These are phyloP conservation scores for Struthio camelus DNA, from an alignment of 2,113 vertebrate species.

Conservation along the genomic window DNA sequence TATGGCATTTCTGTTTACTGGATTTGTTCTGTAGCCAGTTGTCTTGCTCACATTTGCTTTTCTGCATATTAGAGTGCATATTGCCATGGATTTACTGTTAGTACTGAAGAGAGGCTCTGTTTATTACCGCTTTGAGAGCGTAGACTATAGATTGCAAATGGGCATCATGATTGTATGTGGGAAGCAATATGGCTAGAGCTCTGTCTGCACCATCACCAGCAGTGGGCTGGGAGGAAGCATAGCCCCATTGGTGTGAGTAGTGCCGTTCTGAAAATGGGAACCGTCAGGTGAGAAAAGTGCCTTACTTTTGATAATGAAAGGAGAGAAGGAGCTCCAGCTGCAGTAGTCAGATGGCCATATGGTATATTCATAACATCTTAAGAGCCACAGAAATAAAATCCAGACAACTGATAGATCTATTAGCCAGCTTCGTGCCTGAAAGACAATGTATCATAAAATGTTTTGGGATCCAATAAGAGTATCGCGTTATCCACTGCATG, in stretches of 20 bases:
- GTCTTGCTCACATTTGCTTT: background rate
- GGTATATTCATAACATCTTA: background rate
- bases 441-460: background rate
- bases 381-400: background rate
- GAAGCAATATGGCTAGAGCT: background rate
- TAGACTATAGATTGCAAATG: background rate
- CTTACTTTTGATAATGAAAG: background rate
- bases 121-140: background rate
- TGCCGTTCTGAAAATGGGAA: background rate
- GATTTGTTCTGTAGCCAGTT: background rate
- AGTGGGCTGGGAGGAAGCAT: accelerated
- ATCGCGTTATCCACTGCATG: background rate
- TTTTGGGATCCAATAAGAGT: background rate
- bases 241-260: background rate
- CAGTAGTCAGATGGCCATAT: background rate
- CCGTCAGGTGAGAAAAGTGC: background rate
- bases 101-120: background rate
- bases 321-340: accelerated
- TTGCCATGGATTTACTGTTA: background rate
- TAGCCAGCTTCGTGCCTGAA: background rate
- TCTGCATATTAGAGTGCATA: background rate
- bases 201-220: background rate
- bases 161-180: background rate
- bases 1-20: background rate
- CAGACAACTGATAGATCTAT: background rate